phyloP scores from a whole-genome alignment of 2,888 invertebrate species.

The Drosophila affinis region DNA sequence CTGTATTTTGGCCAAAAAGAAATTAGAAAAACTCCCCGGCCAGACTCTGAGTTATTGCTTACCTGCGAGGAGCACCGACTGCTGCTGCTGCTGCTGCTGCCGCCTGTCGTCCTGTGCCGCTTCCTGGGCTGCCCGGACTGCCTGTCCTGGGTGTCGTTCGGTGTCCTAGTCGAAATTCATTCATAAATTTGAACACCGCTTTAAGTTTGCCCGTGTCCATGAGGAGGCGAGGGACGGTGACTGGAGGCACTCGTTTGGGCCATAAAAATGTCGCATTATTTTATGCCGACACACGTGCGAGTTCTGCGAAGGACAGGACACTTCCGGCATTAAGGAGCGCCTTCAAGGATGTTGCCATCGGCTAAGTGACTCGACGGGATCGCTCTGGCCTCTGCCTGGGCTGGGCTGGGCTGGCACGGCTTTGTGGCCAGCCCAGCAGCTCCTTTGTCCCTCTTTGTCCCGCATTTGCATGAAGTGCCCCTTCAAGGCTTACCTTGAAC shows the following conservation, averaged over 20 bases:
- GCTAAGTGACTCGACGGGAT: conserved; percentile 37
- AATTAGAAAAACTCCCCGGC: conserved; percentile 50
- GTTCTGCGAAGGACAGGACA: conserved; percentile 68
- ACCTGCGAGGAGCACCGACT: conserved; percentile 55
- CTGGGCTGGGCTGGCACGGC: too few relatives aligned
- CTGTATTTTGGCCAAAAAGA: conserved; percentile 52
- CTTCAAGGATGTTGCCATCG: conserved; percentile 2
- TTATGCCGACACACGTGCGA: conserved; percentile 68
- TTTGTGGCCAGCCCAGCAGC: conserved; percentile 5
- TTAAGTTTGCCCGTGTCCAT: conserved; percentile 39
- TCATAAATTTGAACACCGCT: conserved; percentile 75
- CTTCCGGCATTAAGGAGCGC: conserved; percentile 66
- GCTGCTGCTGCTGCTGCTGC: conserved; percentile 7
- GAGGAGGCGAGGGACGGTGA: conserved; percentile 9
- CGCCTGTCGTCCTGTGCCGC: conserved; percentile 8
- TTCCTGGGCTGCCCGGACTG: neutral
- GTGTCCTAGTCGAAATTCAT: conserved; percentile 57
- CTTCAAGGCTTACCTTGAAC: conserved; percentile 6
- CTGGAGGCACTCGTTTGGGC: conserved; percentile 64
- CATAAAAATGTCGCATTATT: conserved; percentile 78
- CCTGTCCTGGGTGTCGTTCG: conserved; percentile 3
- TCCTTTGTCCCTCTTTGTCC: conserved; percentile 18
- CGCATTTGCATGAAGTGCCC: conserved; percentile 32
- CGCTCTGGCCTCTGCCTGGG: too few relatives aligned
- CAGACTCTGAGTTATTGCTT: conserved; percentile 65